Evolutionary conservation across 2,888 invertebrate species (phyloP).

Genomic region (Lucinisca nassula): DNA sequence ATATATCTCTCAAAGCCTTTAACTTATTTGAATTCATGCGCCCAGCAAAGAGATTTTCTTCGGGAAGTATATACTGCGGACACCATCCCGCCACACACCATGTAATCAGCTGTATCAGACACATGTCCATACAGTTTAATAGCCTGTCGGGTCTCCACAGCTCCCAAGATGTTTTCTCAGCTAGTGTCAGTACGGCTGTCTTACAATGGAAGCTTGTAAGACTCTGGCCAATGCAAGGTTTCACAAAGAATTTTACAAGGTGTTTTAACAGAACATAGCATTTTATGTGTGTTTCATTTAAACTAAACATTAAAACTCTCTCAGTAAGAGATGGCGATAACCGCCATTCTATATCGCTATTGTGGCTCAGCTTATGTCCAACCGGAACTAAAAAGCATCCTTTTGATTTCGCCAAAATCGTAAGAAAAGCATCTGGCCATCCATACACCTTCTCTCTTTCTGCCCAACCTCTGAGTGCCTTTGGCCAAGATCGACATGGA

Average conservation of each 20-base stretch:
- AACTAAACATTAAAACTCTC: slow-evolving; percentile 14
- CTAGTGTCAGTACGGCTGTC: neutral
- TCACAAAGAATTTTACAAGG: slow-evolving; percentile 1
- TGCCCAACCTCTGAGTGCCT: neutral
- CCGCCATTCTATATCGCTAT: slow-evolving; percentile 23
- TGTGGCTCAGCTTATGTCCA: slow-evolving; percentile 24
- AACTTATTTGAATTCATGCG: neutral
- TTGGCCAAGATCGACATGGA: neutral
- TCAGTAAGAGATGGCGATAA: slow-evolving; percentile 25
- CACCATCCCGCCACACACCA: neutral
- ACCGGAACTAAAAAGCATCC: slow-evolving; percentile 14
- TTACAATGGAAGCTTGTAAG: slow-evolving; percentile 38
- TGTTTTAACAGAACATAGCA: slow-evolving; percentile 22
- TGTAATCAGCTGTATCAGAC: neutral
- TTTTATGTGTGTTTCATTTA: slow-evolving; percentile 20
- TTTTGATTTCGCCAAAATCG: neutral
- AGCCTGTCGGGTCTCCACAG: slow-evolving; percentile 21
- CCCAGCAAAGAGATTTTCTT: neutral
- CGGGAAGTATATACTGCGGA: neutral
- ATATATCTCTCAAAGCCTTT: neutral
- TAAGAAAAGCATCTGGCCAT: neutral
- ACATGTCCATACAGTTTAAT: neutral
- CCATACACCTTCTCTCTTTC: neutral
- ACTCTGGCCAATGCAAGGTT: neutral
- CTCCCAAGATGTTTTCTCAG: neutral